Percentiles rank a stretch among this genome's conserved stretches.
Evolutionary conservation across 53 echinoderm and acorn worm genomes (phyloP).

Genomic region (Actinopyga echinites): DNA sequence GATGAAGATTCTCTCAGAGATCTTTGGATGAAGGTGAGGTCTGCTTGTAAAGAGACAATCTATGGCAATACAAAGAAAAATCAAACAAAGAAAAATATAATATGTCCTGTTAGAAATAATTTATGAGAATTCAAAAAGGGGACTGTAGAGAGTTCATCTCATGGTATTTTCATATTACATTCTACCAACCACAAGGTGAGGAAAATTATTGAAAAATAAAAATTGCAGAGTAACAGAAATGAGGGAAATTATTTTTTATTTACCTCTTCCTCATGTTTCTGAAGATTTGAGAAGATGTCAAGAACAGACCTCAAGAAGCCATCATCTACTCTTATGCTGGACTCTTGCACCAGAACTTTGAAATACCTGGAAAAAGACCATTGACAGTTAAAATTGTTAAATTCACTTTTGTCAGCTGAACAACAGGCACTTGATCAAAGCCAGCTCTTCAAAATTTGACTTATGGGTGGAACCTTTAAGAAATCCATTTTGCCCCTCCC

Average conservation of each 20-base stretch:
- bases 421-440: not conserved
- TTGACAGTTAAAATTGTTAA: not conserved
- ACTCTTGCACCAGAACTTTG: conserved; percentile 93
- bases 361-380: conserved; percentile 67
- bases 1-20: conserved; percentile 76
- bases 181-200: no score
- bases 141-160: not conserved
- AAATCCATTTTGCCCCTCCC: no score
- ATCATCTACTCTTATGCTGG: conserved; percentile 86
- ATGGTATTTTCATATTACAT: no score
- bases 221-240: no score
- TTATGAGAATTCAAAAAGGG: not conserved
- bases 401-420: no score
- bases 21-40: conserved; percentile 68
- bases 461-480: no score
- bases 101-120: not conserved
- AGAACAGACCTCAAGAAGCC: conserved; percentile 91
- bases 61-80: not conserved
- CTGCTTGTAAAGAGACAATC: conserved; percentile 74
- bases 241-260: no score
- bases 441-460: not conserved
- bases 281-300: conserved; percentile 77
- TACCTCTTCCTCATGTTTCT: conserved; percentile 84
- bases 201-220: no score
- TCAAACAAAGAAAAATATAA: not conserved